Evolutionary conservation across 2,888 invertebrate species (phyloP), one percentile per base, ranked within the genome.

Genomic region (Tinea semifulvella): DNA sequence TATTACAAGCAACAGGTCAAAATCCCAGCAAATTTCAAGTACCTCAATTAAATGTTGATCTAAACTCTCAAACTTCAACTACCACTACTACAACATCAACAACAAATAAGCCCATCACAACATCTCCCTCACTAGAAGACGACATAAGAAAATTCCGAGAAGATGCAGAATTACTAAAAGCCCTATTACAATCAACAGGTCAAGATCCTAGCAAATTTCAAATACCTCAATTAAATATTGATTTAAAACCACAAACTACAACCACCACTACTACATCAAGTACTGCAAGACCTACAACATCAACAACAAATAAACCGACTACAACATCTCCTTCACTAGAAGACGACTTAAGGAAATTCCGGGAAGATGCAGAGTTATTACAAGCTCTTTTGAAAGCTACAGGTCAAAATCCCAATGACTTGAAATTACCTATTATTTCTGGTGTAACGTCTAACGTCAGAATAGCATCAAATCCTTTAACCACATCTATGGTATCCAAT

Each of bases 81-180:
- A 53, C 68, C 49, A 52, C 50, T 1, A 43, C 56, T 36, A 55
- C 50, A 42, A 53, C 68, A 49, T 52, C 50, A 2, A 43, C 56
- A 38, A 55, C 50, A 42, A 53, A 52, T 42, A 50, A 54, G 17
- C 62, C 63, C 53, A 61, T 65, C 11, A 67, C 68, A 11, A 76
- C 76, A 39, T 48, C 58, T 8, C 65, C 74, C 10, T 73, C 76
- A 20, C 62, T 81, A 45, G 69, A 80, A 56, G 77, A 79, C 17
- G 82, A 81, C 46, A 65, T 82, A 10, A 66, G 63, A 45, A 76
- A 79, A 48, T 75, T 75, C 52, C 73, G 81, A 56, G 73, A 80
- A 58, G 81, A 82, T 47, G 71, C 79, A 5, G 72, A 73, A 54
- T 58, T 81, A 44, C 54, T 79, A 47, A 66, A 81, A 60, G 80